Evolutionary conservation across 2,888 invertebrate genomes (phyloP).

Genomic region (Tiliacea citrago): DNA sequence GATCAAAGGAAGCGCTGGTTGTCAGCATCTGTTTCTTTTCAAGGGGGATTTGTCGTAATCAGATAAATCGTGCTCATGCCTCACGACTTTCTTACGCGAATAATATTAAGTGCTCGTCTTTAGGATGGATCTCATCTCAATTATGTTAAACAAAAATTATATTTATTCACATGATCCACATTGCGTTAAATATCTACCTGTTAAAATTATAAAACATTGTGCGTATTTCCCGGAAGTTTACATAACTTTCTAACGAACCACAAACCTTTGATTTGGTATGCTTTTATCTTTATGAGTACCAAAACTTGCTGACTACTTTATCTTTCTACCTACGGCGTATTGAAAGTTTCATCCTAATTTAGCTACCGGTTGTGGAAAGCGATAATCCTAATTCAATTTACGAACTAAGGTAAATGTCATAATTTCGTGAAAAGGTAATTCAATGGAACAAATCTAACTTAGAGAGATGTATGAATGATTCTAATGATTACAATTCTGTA

Average conservation of each 20-base stretch:
- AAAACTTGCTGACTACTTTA: not conserved
- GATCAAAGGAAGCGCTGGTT: slow-evolving; percentile 81
- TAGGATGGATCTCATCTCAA: slow-evolving; percentile 23
- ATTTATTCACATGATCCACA: not conserved
- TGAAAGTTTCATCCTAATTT: not conserved
- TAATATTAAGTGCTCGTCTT: slow-evolving; percentile 59
- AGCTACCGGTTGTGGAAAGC: not conserved
- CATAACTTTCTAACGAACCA: not conserved
- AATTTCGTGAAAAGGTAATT: no score
- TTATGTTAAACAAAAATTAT: slow-evolving; percentile 13
- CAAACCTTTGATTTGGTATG: not conserved
- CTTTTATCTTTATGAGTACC: not conserved
- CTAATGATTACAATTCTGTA: no score
- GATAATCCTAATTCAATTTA: not conserved
- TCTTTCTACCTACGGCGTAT: not conserved
- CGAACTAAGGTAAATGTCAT: not conserved
- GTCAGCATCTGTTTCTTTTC: slow-evolving; percentile 82
- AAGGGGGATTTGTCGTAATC: slow-evolving; percentile 82
- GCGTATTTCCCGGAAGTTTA: not conserved
- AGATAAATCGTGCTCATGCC: slow-evolving; percentile 80
- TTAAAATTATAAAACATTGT: slow-evolving; percentile 4
- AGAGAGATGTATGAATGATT: no score
- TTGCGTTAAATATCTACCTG: not conserved
- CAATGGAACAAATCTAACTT: no score
- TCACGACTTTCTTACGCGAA: slow-evolving; percentile 79